Base-by-base conservation (phyloP, 2,888 invertebrate genomes). In the Leptinotarsa juncta region DNA sequence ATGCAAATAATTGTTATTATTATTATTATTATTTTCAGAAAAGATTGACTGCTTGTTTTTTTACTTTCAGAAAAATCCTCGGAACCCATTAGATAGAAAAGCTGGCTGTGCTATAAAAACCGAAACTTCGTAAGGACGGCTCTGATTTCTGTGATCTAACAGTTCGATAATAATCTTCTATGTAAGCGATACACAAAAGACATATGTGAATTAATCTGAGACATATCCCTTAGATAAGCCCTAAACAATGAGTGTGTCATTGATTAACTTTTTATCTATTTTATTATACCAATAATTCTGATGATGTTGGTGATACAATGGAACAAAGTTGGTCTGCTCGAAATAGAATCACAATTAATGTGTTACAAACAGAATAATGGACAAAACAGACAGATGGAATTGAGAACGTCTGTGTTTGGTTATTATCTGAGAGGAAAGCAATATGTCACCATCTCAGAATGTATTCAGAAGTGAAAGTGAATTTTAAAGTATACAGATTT, bases 161-260 rank as follows among this genome's bases (percentile, higher is more conserved):
- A 20, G 20, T 23, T 57, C 20, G 14, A 10, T 5, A 26, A 26
- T 57, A 23, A 57, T 57, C 23, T 57, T 14, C 4, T 23, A 20
- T 57, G 23, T 57, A 15, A 15, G 23, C 20, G 16, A 51, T 51
- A 57, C 26, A 57, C 1, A 15, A 23, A 57, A 57, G 3, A 42
- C 23, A 57, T 57, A 57, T 57, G 57, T 14, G 57, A 57, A 14
- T 18, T 57, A 57, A 57, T 57, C 57, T 57, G 57, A 20, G 23
- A 57, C 12, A 15, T 57, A 20, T 10, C 14, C 20, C 23, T 57
- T 23, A 57, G 57, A 57, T 57, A 23, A 57, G 23, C 18, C 18
- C 57, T 20, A 14, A 57, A 20, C 57, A 20, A 57, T 57, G 57
- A 10, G 18, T 10, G 57, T 57, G 18, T 57, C 57, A 57, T 57